Percentiles rank a stretch among this genome's conserved stretches.
phyloP scores from a whole-genome alignment of 2,888 invertebrate species.

The Sphaeridia pumilis region DNA sequence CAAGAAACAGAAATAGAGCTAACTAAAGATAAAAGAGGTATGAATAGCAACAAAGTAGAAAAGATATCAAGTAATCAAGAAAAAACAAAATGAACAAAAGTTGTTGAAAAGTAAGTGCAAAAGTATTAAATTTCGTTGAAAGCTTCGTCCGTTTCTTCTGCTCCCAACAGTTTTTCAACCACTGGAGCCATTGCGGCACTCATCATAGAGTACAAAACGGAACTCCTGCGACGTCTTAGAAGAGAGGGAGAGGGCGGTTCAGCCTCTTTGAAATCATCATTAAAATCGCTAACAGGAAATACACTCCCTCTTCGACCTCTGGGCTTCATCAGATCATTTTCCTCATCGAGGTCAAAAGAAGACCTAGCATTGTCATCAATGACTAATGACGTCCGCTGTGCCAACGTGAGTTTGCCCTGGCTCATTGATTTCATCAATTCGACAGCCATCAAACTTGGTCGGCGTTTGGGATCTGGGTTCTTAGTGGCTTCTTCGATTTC shows the following conservation, averaged over 20 bases:
- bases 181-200: neutral
- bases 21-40: too few relatives aligned
- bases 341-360: conserved; percentile 27
- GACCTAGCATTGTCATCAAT: conserved; percentile 22
- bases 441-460: conserved; percentile 21
- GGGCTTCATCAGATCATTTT: conserved; percentile 19
- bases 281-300: conserved; percentile 30
- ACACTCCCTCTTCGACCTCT: conserved; percentile 29
- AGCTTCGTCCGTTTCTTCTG: too few relatives aligned
- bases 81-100: too few relatives aligned
- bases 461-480: conserved; percentile 7
- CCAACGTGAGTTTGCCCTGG: conserved; percentile 22
- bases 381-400: conserved; percentile 26
- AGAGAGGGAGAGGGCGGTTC: conserved; percentile 2
- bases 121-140: too few relatives aligned
- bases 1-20: too few relatives aligned
- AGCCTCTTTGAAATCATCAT: conserved; percentile 25
- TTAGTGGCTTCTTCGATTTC: conserved; percentile 1
- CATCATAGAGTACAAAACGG: neutral
- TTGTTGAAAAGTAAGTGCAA: too few relatives aligned
- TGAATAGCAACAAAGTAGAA: too few relatives aligned
- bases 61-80: too few relatives aligned
- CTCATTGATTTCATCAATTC: conserved; percentile 9
- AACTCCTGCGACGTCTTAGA: conserved; percentile 17
- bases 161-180: neutral